Conservation (phyloP, 1,140 invertebrate species). For the Chelonus insularis region DNA sequence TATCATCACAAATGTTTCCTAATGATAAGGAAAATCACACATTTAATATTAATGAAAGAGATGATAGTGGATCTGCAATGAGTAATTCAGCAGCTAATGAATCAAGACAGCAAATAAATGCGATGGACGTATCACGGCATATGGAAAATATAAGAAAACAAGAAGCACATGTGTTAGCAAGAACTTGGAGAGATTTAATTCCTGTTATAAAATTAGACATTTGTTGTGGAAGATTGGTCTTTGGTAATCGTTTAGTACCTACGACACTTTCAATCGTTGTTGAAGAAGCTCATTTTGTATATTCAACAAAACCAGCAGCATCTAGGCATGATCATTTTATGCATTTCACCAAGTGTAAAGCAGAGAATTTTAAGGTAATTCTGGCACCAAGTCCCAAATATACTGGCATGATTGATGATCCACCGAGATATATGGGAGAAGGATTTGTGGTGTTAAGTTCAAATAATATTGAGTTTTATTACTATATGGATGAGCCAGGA, state of each 20-base stretch:
- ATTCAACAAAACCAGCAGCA: conserved; percentile 93
- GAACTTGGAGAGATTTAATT: conserved; percentile 94
- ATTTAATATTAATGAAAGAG: conserved; percentile 44
- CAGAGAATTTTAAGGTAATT: conserved; percentile 94
- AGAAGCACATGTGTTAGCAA: conserved; percentile 68
- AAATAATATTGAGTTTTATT: conserved; percentile 92
- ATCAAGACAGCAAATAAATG: conserved; percentile 70
- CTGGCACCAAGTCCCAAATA: conserved; percentile 93
- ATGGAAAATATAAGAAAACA: conserved; percentile 55
- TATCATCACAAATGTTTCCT: conserved; percentile 77
- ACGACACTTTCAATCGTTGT: conserved; percentile 90
- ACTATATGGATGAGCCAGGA: conserved; percentile 94
- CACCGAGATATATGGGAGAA: conserved; percentile 96
- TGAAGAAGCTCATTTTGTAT: conserved; percentile 93
- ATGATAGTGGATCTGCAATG: conserved; percentile 52
- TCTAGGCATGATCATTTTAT: conserved; percentile 93
- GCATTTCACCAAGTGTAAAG: conserved; percentile 93
- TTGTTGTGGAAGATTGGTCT: conserved; percentile 86
- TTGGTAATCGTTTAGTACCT: conserved; percentile 94
- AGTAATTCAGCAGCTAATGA: conserved; percentile 55
- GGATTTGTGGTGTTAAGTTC: conserved; percentile 96
- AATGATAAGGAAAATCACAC: conserved; percentile 49
- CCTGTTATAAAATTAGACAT: conserved; percentile 96
- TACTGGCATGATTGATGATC: conserved; percentile 90
- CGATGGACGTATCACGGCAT: conserved; percentile 56